phyloP scores from a whole-genome alignment of 2,113 vertebrate species.

The Rissa tridactyla region DNA sequence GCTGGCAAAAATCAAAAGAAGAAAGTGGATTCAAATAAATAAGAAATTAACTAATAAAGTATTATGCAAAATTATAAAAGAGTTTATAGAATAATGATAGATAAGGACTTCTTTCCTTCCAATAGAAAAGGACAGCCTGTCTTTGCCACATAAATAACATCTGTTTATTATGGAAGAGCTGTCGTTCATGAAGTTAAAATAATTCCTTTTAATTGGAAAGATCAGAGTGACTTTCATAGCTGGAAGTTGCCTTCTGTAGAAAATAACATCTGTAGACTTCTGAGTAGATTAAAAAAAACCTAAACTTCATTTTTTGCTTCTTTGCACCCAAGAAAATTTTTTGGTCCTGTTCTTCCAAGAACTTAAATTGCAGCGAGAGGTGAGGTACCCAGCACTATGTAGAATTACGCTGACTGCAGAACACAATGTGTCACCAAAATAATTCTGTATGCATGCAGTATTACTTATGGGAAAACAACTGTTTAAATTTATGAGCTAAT shows the following conservation, averaged over 20 bases:
- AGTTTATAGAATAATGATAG: neutral
- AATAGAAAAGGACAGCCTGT: neutral
- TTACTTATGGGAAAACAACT: neutral
- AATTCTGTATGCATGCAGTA: neutral
- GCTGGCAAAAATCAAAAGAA: neutral
- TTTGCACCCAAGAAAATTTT: neutral
- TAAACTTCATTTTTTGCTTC: neutral
- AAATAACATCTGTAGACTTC: neutral
- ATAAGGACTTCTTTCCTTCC: neutral
- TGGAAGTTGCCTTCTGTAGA: neutral
- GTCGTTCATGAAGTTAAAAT: neutral
- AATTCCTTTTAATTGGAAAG: neutral
- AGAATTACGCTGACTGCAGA: neutral
- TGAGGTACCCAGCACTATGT: neutral
- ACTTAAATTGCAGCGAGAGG: neutral
- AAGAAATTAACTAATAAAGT: neutral
- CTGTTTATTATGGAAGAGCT: neutral
- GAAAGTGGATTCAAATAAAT: neutral
- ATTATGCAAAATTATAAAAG: neutral
- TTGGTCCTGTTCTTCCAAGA: neutral
- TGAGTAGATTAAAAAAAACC: neutral
- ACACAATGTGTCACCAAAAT: neutral
- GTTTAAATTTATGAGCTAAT: constrained; percentile 10
- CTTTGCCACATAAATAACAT: neutral
- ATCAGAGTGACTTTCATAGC: neutral